A percentile compares a stretch with the other conserved stretches of the same genome.
phyloP scores from a whole-genome alignment of 2,797 vertebrate species.

The Geotrypetes seraphini region DNA sequence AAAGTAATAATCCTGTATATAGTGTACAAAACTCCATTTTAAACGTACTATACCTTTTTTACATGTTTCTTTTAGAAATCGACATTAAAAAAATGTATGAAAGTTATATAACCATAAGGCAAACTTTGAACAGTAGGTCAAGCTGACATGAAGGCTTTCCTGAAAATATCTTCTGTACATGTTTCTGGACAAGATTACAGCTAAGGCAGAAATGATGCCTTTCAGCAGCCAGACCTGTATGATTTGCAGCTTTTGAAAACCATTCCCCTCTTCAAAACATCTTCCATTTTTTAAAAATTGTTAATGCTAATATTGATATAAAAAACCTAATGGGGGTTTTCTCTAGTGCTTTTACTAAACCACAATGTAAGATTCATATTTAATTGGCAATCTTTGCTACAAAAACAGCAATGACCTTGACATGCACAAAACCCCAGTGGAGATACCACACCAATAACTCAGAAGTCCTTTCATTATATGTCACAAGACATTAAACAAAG shows the following conservation, averaged over 20 bases:
- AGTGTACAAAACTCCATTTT: neutral
- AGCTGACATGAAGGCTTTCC: conserved; percentile 1
- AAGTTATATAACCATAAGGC: conserved; percentile 2
- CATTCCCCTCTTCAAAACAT: conserved; percentile 11
- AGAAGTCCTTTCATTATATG: too few relatives aligned
- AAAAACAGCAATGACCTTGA: too few relatives aligned
- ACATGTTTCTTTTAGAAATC: conserved; percentile 4
- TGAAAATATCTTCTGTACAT: neutral
- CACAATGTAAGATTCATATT: conserved; percentile 37
- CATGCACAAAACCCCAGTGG: too few relatives aligned
- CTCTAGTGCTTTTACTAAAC: conserved; percentile 33
- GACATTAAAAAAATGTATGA: neutral
- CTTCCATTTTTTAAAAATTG: conserved; percentile 17
- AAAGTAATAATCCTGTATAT: neutral
- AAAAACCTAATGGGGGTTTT: conserved; percentile 21
- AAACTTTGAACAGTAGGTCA: conserved; percentile 17
- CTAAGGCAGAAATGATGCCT: conserved; percentile 12
- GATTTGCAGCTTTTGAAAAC: neutral
- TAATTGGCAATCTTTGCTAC: conserved; percentile 20
- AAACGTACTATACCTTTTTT: neutral
- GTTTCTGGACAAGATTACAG: conserved; percentile 14
- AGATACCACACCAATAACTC: too few relatives aligned
- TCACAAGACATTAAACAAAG: too few relatives aligned
- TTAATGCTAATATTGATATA: conserved; percentile 4
- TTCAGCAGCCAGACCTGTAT: neutral